Evolutionary conservation across 2,113 vertebrate species (phyloP).

Genomic region (Galemys pyrenaicus): DNA sequence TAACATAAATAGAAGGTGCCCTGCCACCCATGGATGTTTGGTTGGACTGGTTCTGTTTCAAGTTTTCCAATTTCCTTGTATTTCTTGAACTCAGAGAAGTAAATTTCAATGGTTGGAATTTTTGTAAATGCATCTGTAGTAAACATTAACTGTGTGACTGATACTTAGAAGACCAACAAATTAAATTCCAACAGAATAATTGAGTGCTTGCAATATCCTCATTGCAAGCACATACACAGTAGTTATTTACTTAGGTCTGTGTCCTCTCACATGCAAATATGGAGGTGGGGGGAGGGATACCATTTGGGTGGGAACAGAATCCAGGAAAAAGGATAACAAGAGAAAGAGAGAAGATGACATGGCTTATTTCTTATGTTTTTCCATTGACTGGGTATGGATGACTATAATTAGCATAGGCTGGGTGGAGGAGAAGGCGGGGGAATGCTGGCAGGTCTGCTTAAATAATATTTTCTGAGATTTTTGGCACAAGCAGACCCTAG

Average conservation of each 20-base stretch:
- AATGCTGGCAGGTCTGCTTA: constrained; percentile 50
- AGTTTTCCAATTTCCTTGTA: constrained; percentile 31
- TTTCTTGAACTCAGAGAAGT: constrained; percentile 42
- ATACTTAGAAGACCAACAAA: background rate
- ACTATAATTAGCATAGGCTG: constrained; percentile 27
- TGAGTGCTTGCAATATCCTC: background rate
- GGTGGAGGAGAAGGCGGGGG: background rate
- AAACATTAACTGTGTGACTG: constrained; percentile 8
- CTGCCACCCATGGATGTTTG: background rate
- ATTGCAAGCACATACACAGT: background rate
- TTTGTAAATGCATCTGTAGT: constrained; percentile 39
- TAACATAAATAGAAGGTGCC: background rate
- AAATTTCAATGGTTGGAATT: constrained; percentile 45
- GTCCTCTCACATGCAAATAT: background rate
- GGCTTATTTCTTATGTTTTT: constrained; percentile 9
- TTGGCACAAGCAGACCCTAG: constrained; percentile 32
- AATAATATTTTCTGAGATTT: constrained; percentile 69
- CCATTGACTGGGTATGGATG: background rate
- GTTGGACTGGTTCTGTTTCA: background rate
- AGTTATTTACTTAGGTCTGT: background rate
- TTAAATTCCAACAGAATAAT: constrained; percentile 17
- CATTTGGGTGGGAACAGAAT: background rate
- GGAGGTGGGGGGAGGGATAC: background rate
- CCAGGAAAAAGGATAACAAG: background rate
- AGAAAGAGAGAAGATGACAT: background rate